These are phyloP conservation scores for Chrosomus eos DNA, from an alignment of 2,797 vertebrate species.

Conservation along the genomic window DNA sequence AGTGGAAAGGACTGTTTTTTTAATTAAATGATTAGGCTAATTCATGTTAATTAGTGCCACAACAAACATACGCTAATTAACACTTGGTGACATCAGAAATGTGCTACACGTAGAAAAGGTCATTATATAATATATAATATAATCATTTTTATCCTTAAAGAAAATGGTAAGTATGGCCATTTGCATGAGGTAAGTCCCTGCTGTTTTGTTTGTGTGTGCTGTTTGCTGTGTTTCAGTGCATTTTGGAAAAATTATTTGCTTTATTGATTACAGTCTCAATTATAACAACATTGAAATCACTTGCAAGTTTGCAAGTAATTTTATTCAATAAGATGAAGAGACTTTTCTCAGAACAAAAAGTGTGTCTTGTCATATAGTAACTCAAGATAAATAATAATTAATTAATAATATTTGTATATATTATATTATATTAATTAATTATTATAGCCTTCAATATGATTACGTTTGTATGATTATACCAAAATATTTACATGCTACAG, in stretches of 20 bases:
- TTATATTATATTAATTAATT: background rate
- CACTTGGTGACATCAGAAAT: constrained; percentile 1
- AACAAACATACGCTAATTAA: constrained; percentile 45
- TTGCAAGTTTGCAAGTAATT: background rate
- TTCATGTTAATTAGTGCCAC: constrained; percentile 27
- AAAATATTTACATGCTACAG: background rate
- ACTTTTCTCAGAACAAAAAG: background rate
- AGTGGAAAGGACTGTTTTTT: constrained; percentile 30
- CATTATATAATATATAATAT: too few species aligned
- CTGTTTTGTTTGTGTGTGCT: background rate
- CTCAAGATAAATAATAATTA: background rate
- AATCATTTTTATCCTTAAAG: background rate
- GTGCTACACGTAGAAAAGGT: background rate
- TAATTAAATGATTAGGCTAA: constrained; percentile 44
- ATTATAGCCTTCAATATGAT: background rate
- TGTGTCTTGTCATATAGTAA: background rate
- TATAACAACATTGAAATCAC: background rate
- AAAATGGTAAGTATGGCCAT: background rate
- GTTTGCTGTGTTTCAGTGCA: background rate
- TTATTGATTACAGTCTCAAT: background rate
- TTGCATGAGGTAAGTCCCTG: background rate
- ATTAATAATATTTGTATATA: background rate
- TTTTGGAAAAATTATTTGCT: background rate
- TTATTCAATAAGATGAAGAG: background rate
- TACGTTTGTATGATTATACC: background rate